Evolutionary conservation across 2,797 vertebrate species (phyloP).

Genomic region (Paramormyrops hopkinsi): DNA sequence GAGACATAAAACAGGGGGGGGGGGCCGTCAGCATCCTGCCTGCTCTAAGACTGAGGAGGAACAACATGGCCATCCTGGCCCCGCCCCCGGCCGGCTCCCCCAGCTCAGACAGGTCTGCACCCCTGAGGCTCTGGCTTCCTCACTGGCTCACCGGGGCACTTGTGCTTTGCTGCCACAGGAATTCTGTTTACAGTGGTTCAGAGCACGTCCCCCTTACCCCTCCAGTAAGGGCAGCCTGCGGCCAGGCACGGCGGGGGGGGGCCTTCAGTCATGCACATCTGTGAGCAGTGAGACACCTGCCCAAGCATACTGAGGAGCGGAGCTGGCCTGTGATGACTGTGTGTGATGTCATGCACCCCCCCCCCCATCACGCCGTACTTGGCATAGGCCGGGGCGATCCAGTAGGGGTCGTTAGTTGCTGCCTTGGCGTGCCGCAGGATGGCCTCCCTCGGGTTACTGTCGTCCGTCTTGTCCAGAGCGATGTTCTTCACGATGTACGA

Average conservation of each 20-base stretch:
- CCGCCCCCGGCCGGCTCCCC: not conserved
- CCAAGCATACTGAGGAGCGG: not conserved
- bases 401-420: constrained; percentile 87
- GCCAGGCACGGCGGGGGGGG: not conserved
- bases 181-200: not conserved
- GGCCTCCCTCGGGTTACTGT: constrained; percentile 90
- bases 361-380: constrained; percentile 56
- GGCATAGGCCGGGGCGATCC: constrained; percentile 90
- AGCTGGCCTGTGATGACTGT: not conserved
- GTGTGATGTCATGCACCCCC: not conserved
- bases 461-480: constrained; percentile 90
- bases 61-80: not conserved
- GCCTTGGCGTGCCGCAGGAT: constrained; percentile 91
- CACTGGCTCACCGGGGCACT: not conserved
- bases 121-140: not conserved
- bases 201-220: not conserved
- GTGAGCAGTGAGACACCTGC: not conserved
- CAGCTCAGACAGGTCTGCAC: not conserved
- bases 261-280: not conserved
- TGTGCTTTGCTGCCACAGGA: not conserved
- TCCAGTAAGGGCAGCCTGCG: not conserved
- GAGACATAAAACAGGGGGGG: not conserved
- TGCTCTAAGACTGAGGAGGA: not conserved
- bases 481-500: constrained; percentile 98
- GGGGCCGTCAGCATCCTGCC: not conserved